Conservation (phyloP, 1,140 invertebrate species). For the Leptopilina clavipes region DNA sequence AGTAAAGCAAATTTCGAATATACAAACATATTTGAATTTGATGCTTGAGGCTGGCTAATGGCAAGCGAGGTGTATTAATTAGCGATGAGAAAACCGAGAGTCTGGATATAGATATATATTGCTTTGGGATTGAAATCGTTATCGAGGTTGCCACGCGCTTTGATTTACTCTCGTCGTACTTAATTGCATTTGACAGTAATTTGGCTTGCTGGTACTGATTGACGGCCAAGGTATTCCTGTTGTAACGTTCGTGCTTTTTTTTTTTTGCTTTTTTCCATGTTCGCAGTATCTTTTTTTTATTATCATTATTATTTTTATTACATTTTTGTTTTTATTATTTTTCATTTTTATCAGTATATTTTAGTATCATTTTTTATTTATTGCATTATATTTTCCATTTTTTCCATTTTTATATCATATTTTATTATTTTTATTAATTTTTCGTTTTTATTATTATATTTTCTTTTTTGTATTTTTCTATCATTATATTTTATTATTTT, state of each 20-base stretch:
- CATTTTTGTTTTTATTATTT: conserved; percentile 10
- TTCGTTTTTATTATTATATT: too few relatives aligned
- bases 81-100: conserved; percentile 33
- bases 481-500: too few relatives aligned
- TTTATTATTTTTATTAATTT: too few relatives aligned
- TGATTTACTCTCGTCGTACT: conserved; percentile 32
- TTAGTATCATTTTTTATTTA: background rate
- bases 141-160: conserved; percentile 33
- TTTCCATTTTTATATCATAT: too few relatives aligned
- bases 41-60: conserved; percentile 24
- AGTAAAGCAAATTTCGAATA: conserved; percentile 6
- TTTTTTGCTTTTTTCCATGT: background rate
- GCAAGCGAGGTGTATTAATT: conserved; percentile 34
- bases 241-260: conserved; percentile 11
- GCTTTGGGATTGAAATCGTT: conserved; percentile 32
- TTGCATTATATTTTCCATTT: too few relatives aligned
- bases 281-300: too few relatives aligned
- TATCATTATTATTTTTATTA: background rate
- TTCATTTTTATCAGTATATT: background rate
- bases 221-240: conserved; percentile 8
- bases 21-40: conserved; percentile 14
- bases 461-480: too few relatives aligned
- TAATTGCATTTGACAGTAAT: conserved; percentile 33
- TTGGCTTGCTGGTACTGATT: conserved; percentile 27
- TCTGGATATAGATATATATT: background rate